Evolutionary conservation across 2,797 vertebrate species (phyloP), one percentile per base, ranked within the genome.

Genomic region (Centroberyx gerrardi): DNA sequence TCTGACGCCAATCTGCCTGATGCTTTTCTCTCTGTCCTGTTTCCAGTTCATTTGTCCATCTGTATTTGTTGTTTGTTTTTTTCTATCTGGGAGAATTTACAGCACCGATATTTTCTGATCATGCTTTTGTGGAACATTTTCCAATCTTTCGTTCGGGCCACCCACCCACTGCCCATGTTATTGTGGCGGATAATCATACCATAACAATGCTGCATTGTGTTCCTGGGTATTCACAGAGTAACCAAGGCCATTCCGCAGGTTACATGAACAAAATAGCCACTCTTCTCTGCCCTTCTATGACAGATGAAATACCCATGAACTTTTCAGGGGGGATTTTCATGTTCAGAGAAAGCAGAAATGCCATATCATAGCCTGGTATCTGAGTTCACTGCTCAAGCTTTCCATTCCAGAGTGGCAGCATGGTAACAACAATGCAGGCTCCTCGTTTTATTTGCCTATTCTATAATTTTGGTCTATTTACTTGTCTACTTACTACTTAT

Each of bases 251-350:
- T 72, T 74, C 59, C 27, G 31, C 64, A 3, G 68, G 68, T 81
- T 76, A 64, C 71, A 72, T 6, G 74, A 76, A 85, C 84, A 89
- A 76, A 71, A 70, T 67, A 90, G 79, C 66, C 88, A 67, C 86
- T 89, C 78, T 1, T 60, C 51, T 60, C 54, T 66, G 22, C 48
- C 52, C 77, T 54, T 62, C 79, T 68, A 67, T 1, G 31, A 4
- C 6, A 18, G 27, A 74, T 72, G 72, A 72, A 59, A 61, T 61
- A 78, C 74, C 36, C 66, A 0, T 87, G 89, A 89, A 83, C 89
- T 89, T 89, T 87, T 83, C 84, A 62, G 51, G 9, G 58, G 5
- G 62, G 6, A 54, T 51, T 31, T 78, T 48, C 54, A 1, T 51
- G 53, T 31, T 52, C 38, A 13, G 52, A 18, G 53, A 53, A 69